Conservation (phyloP, 2,888 invertebrate genomes). For the Philhelius pedissequus region DNA sequence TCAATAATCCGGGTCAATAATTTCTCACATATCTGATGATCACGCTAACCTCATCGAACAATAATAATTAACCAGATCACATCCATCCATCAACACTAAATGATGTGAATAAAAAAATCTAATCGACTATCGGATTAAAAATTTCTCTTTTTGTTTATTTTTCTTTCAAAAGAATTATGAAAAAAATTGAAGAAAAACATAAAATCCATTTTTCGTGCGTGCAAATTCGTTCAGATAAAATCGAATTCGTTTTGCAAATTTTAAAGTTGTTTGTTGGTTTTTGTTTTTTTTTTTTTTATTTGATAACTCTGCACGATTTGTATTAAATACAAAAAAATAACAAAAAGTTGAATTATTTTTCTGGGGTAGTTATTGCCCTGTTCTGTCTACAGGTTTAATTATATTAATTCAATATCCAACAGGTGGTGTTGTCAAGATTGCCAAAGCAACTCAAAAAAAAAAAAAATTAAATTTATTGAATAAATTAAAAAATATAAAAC, state of each 20-base stretch:
- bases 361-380: slow-evolving; percentile 3
- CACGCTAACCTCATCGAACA: slow-evolving; percentile 37
- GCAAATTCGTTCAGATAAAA: slow-evolving; percentile 24
- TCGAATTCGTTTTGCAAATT: slow-evolving; percentile 34
- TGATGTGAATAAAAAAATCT: slow-evolving; percentile 59
- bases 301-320: background rate
- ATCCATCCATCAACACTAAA: slow-evolving; percentile 58
- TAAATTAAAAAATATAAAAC: slow-evolving; percentile 1
- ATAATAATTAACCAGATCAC: slow-evolving; percentile 51
- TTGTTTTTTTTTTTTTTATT: background rate
- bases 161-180: background rate
- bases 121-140: slow-evolving; percentile 14
- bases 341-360: background rate
- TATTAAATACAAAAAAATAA: background rate
- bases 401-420: background rate
- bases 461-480: background rate
- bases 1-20: slow-evolving; percentile 38
- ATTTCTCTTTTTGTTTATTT: slow-evolving; percentile 20
- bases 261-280: background rate
- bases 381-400: background rate
- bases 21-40: slow-evolving; percentile 27
- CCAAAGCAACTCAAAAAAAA: background rate
- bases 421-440: slow-evolving; percentile 8
- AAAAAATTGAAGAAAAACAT: background rate
- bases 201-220: slow-evolving; percentile 33